Base-by-base conservation (phyloP, 1,140 invertebrate species). In the Hetaerina americana region DNA sequence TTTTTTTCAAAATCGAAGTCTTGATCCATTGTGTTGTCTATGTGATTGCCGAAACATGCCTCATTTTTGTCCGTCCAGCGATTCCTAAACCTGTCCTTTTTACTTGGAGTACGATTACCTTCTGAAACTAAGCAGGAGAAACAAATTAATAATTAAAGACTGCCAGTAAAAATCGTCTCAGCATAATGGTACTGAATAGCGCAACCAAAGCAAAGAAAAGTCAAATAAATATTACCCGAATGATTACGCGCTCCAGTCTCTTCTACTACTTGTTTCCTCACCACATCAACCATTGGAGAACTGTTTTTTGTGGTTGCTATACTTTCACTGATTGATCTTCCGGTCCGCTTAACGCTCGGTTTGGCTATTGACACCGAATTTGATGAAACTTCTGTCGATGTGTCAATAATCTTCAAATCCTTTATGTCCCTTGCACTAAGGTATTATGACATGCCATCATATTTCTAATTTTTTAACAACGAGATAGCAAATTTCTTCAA, bases 1-100 rank as follows among this genome's bases (percentile, higher is more conserved):
- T 96, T 96, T 74, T 93, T 94, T 79, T 96, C 93, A 86, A 96
- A 96, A 84, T 96, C 94, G 85, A 96, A 96, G 75, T 94, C 92
- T 78, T 92, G 86, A 73, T 84, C 81, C 29, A 83, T 85, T 68
- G 85, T 83, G 27, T 3, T 68, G 75, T 87, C 85, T 26, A 87
- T 82, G 5, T 84, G 83, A 40, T 83, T 84, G 74, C 85, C 87
- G 78, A 89, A 89, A 72, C 86, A 85, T 49, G 87, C 83, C 75
- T 88, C 86, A 76, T 87, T 83, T 73, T 79, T 79, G 72, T 84
- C 82, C 66, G 78, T 77, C 75, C 76, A 79, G 72, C 79, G 78
- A 26, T 79, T 79, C 69, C 79, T 80, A 76, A 80, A 81, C 76
- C 79, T 81, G 67, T 80, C 79, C 76, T 79, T 81, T 74, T 80